phyloP scores from a whole-genome alignment of 1,140 invertebrate species.

The Drosophila prosaltans region DNA sequence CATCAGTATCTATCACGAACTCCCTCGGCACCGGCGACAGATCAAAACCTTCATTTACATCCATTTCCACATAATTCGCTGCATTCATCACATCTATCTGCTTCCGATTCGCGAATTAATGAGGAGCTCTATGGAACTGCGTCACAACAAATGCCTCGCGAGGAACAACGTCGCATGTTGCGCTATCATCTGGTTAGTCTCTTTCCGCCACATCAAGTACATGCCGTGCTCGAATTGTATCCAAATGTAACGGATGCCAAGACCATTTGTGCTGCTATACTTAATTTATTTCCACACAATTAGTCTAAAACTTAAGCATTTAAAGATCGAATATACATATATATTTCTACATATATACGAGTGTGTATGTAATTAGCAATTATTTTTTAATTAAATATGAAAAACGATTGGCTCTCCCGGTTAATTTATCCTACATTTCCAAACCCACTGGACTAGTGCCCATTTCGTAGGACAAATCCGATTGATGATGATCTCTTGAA shows the following conservation, averaged over 20 bases:
- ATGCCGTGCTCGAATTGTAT: constrained; percentile 91
- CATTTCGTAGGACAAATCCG: constrained; percentile 50
- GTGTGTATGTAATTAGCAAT: constrained; percentile 32
- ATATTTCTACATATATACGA: constrained; percentile 52
- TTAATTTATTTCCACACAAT: constrained; percentile 88
- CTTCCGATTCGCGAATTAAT: constrained; percentile 88
- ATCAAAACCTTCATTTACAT: constrained; percentile 72
- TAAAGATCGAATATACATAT: constrained; percentile 25
- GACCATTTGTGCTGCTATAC: constrained; percentile 93
- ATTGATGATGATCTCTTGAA: constrained; percentile 26
- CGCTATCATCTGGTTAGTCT: constrained; percentile 94
- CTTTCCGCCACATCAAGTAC: constrained; percentile 94
- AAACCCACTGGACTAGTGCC: constrained; percentile 47
- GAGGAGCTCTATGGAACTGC: constrained; percentile 82
- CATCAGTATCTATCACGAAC: constrained; percentile 88
- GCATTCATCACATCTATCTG: constrained; percentile 72
- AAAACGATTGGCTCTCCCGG: not conserved
- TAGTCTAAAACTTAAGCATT: constrained; percentile 69
- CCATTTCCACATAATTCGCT: constrained; percentile 83
- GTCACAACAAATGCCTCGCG: constrained; percentile 82
- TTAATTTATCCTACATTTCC: constrained; percentile 51
- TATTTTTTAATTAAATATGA: constrained; percentile 14
- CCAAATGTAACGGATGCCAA: constrained; percentile 94
- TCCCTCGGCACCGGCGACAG: constrained; percentile 88
- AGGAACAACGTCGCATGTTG: constrained; percentile 89